phyloP scores from a whole-genome alignment of 2,113 vertebrate genomes.

The Seriola dumerili region DNA sequence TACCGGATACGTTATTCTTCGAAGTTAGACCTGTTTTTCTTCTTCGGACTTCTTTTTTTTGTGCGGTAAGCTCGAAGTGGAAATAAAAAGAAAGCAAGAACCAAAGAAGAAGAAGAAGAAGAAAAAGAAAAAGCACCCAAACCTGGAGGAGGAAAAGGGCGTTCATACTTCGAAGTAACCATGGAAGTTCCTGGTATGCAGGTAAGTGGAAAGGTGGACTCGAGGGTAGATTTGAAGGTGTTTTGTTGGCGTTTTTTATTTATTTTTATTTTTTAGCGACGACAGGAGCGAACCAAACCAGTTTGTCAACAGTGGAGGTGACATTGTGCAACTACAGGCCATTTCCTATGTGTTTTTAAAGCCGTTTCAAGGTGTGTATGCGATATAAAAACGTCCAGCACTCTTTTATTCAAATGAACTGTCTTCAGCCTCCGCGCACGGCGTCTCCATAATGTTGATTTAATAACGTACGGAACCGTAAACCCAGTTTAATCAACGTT shows the following conservation, averaged over 20 bases:
- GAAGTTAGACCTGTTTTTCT: not conserved
- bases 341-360: not conserved
- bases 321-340: not conserved
- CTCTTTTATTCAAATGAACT: too few relatives aligned
- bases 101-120: conserved; percentile 10
- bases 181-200: conserved; percentile 84
- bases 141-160: conserved; percentile 72
- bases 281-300: not conserved
- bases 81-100: conserved; percentile 1
- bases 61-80: not conserved
- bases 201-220: conserved; percentile 72
- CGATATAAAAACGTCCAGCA: too few relatives aligned
- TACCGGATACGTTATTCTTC: conserved; percentile 12
- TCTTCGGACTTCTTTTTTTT: not conserved
- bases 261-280: not conserved
- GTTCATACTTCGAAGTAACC: conserved; percentile 62
- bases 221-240: not conserved
- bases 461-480: too few relatives aligned
- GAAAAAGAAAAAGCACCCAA: not conserved
- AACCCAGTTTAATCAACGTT: too few relatives aligned
- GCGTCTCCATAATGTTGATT: too few relatives aligned
- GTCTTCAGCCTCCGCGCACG: too few relatives aligned
- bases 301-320: not conserved
- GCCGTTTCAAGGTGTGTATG: not conserved
- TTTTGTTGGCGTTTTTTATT: not conserved